Evolutionary conservation across 1,140 invertebrate species (phyloP).

Genomic region (Mesaphorura yosii): DNA sequence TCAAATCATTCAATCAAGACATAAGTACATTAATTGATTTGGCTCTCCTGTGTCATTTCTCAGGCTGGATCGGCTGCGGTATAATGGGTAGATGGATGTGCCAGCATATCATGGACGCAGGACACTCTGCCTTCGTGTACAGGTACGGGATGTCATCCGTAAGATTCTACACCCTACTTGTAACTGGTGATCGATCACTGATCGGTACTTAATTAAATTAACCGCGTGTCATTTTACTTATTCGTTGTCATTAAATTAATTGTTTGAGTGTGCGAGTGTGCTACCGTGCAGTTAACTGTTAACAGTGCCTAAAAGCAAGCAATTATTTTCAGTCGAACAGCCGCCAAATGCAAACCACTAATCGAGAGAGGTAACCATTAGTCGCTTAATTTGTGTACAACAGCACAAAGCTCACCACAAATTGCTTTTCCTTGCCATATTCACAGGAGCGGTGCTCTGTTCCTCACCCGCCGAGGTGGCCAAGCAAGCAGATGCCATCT

Average conservation of each 20-base stretch:
- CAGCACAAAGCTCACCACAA: too few relatives aligned
- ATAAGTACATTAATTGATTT: not conserved
- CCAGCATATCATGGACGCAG: constrained; percentile 19
- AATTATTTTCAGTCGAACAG: constrained; percentile 18
- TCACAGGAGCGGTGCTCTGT: constrained; percentile 8
- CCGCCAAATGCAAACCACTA: constrained; percentile 17
- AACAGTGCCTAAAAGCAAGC: too few relatives aligned
- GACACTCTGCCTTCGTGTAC: constrained; percentile 17
- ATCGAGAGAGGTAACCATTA: constrained; percentile 9
- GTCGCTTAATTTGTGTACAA: not conserved
- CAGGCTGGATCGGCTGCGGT: constrained; percentile 22
- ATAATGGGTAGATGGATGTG: constrained; percentile 20
- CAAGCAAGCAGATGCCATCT: constrained; percentile 13
- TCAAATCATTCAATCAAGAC: not conserved
- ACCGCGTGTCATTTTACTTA: not conserved
- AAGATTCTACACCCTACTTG: not conserved
- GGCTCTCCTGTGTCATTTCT: not conserved
- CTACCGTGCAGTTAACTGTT: too few relatives aligned
- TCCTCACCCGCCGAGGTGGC: constrained; percentile 12
- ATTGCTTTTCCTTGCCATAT: not conserved
- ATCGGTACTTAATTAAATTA: not conserved
- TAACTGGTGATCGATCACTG: not conserved
- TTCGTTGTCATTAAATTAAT: not conserved
- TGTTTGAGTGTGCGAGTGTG: too few relatives aligned
- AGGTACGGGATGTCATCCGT: not conserved